Base-by-base conservation (phyloP, 2,888 invertebrate species). In the Beris morrisii region DNA sequence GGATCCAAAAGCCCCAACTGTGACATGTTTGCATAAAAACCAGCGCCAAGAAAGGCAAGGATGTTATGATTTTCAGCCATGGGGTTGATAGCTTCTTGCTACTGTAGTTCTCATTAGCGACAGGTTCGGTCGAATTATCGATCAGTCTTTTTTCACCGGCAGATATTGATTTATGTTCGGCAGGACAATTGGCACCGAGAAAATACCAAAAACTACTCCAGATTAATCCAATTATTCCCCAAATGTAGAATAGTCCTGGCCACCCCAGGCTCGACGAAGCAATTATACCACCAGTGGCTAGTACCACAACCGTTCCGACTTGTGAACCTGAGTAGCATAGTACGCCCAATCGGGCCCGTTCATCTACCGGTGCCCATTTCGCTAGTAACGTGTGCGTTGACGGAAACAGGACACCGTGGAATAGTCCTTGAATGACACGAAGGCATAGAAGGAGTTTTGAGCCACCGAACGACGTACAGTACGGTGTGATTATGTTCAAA, bases 1-100 rank as follows among this genome's bases (percentile, higher is more conserved):
- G 79, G 0, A 87, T 88, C 83, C 88, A 89, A 76, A 87, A 89
- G 7, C 89, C 90, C 88, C 89, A 91, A 71, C 87, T 88, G 72
- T 88, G 87, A 4, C 87, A 86, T 67, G 85, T 83, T 73, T 90
- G 89, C 0, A 86, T 86, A 0, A 88, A 79, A 11, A 85, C 76
- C 4, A 80, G 70, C 0, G 77, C 81, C 84, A 86, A 87, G 77
- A 90, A 85, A 0, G 90, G 88, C 0, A 84, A 69, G 0, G 89
- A 89, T 0, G 83, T 86, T 6, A 86, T 78, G n/a, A 91, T 86
- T 11, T 82, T 78, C 56, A 74, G 77, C 89, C 89, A 90, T 0
- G 91, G 91, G 0, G 86, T 84, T 12, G 54, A 31, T n/a, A 22
- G 5, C 45, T 45, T 43, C 9, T 44, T 22, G 4, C 38, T 38